Base-by-base conservation (phyloP, 2,888 invertebrate species). In the Calliopum simillimum region DNA sequence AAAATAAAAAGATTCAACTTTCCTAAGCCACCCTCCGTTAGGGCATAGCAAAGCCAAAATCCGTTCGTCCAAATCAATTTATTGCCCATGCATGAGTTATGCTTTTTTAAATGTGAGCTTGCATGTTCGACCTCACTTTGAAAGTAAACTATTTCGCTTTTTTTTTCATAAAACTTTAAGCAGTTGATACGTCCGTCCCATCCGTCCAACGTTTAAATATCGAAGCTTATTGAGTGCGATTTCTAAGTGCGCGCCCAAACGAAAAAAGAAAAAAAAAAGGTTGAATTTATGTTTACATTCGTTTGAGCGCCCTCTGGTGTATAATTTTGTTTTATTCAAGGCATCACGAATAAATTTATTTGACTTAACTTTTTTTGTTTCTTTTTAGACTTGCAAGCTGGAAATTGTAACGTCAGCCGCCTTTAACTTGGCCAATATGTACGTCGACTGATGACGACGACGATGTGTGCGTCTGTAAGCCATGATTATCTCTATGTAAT, bases 261-360 rank as follows among this genome's bases (percentile, higher is more conserved):
- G 4, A 53, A n/a, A 19, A 0, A 19, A 16, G 1, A 12, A 53
- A 11, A 19, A 19, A 53, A n/a, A 53, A 14, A 64, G 21, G 51
- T 55, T 69, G 41, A 75, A 75, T 76, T 76, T 74, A 75, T 75
- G 75, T 75, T 75, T 71, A 70, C 76, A 75, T 76, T 74, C 73
- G 73, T 74, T 74, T 68, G 72, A 69, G 72, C 73, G 75, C 82
- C 82, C 82, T 79, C 82, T 78, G 79, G 82, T 82, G 77, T 82
- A 78, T 82, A 82, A 82, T 82, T 82, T 82, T 76, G 80, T 19
- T 47, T 67, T 73, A 81, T 80, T 79, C 76, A 79, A 77, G 78
- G 79, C 78, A 81, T 78, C 80, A 81, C 67, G 67, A 67, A 59
- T 59, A 67, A 67, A 67, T 67, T 67, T 67, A 67, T 67, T 67